Base-by-base conservation (phyloP, 2,113 vertebrate species). In the Damaliscus lunatus region DNA sequence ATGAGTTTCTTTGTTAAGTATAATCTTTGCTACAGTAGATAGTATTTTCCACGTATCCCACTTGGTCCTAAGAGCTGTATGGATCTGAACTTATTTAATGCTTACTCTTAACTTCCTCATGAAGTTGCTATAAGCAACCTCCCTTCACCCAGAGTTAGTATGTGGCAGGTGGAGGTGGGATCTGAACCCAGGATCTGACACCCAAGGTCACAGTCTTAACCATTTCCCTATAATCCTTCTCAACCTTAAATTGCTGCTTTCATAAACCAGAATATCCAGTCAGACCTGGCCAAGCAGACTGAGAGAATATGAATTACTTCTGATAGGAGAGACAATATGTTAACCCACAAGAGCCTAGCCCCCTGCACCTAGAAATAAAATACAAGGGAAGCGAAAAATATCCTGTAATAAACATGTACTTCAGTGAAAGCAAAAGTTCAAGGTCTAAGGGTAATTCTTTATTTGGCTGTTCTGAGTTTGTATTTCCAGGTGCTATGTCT, bases 321-420 rank as follows among this genome's bases (percentile, higher is more conserved):
- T 94, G 52, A 67, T 2, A 90, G 59, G 21, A 53, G 40, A 93
- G 52, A 92, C 46, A 53, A 43, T 8, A 17, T 88, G 55, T 46
- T 74, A 88, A 80, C 50, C 50, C 16, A 64, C 11, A 77, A 27
- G 33, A 83, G 90, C 16, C 62, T 50, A 33, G 81, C n/a, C 9
- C 14, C 64, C 89, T 27, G 95, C 64, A 97, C 4, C 27, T 48
- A 84, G 71, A 96, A 96, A 55, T 92, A 74, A 96, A 97, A 62
- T 82, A 85, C 21, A 93, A 93, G 84, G 14, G 40, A 77, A 93
- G 67, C 53, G 53, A 97, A 84, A 97, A 90, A 92, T 53, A 88
- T 31, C 43, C 77, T 78, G 17, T 25, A 55, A 94, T 50, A 81
- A 89, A 96, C 86, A 59, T 13, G 7, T 64, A 52, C 36, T 94